Base-by-base conservation (phyloP, 2,797 vertebrate species). In the Hyperoplus immaculatus region DNA sequence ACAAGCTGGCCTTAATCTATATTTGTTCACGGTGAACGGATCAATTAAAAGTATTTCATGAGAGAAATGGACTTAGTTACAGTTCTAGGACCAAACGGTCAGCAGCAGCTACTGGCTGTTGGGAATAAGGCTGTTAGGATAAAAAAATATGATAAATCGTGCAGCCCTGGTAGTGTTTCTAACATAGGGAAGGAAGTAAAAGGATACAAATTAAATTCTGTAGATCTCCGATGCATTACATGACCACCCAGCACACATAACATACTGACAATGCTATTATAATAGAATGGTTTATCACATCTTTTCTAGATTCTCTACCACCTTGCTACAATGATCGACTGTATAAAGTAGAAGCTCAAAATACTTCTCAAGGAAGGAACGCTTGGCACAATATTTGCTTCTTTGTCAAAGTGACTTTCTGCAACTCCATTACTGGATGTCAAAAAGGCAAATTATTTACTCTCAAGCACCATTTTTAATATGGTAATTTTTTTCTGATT, bases 381-480 rank as follows among this genome's bases (percentile, higher is more conserved):
- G 51, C 15, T 59, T 59, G 13, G 39, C 36, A 64, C 16, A 38
- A 13, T 21, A 9, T 69, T 66, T 71, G 9, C 46, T n/a, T 15
- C 59, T 76, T 78, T 80, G 16, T 69, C 63, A 49, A 42, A 45
- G 0, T 14, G 63, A 38, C 73, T 36, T 75, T 68, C 77, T 72
- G 50, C 13, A 79, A 49, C 36, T 55, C 36, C 4, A 45, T 21
- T 54, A 77, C 39, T n/a, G 76, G 58, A 73, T 69, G 58, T 47
- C 53, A 60, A 80, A 65, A 67, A 62, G 58, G 65, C 7, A 56
- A 78, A 72, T 88, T 72, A 80, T 77, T 81, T 80, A 77, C 82
- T 79, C 38, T 80, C 47, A 55, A 9, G 41, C 69, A 62, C 75
- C 45, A 55, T 72, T 75, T 81, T 86, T 77, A 12, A 80, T 76